Evolutionary conservation across 2,797 vertebrate species (phyloP).

Genomic region (Xenops minutus): DNA sequence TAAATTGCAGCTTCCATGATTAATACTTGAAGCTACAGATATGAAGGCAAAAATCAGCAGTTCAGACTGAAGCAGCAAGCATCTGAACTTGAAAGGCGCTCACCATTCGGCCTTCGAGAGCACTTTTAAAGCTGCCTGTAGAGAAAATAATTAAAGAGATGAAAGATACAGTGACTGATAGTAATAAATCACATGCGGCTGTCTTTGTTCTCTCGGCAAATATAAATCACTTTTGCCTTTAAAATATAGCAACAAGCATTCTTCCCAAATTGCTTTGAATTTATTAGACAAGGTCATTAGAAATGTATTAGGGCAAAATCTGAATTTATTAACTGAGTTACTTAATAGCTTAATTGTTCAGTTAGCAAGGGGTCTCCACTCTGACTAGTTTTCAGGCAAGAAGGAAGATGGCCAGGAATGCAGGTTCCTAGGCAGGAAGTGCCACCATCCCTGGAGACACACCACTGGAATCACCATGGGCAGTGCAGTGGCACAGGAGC

Average conservation of each 20-base stretch:
- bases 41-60: constrained; percentile 15
- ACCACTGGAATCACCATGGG: neutral
- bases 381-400: neutral
- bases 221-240: constrained; percentile 61
- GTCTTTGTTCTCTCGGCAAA: constrained; percentile 57
- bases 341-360: constrained; percentile 62
- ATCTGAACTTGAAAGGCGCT: neutral
- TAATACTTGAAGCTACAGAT: constrained; percentile 7
- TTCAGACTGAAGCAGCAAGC: neutral
- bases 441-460: constrained; percentile 39
- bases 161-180: constrained; percentile 64
- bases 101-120: constrained; percentile 32
- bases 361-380: neutral
- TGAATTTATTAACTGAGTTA: constrained; percentile 58
- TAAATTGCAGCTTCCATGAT: neutral
- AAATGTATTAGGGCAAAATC: constrained; percentile 61
- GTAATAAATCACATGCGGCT: constrained; percentile 43
- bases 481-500: constrained; percentile 58
- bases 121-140: constrained; percentile 46
- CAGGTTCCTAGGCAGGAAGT: constrained; percentile 42
- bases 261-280: constrained; percentile 52
- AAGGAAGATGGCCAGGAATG: neutral
- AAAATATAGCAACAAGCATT: constrained; percentile 56
- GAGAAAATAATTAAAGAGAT: constrained; percentile 67
- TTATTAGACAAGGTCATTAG: constrained; percentile 68